Conservation (phyloP, 2,888 invertebrate species). For the Epiblema foenella region DNA sequence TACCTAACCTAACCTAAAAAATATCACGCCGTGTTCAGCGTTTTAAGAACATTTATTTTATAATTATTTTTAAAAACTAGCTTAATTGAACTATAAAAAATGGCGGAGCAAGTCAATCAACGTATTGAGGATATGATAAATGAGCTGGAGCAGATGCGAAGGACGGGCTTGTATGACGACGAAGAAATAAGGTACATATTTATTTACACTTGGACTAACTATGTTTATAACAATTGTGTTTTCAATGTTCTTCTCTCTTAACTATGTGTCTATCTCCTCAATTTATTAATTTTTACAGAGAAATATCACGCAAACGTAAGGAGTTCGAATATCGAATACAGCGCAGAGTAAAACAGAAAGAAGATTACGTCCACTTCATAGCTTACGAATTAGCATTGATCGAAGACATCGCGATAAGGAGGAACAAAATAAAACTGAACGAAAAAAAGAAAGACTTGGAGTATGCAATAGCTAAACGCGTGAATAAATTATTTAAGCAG, state of each 20-base stretch:
- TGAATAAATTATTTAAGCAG: slow-evolving; percentile 90
- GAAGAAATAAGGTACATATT: slow-evolving; percentile 87
- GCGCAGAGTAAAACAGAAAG: slow-evolving; percentile 87
- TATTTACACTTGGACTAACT: neutral
- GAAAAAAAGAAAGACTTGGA: slow-evolving; percentile 88
- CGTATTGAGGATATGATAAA: slow-evolving; percentile 91
- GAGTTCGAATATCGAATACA: slow-evolving; percentile 90
- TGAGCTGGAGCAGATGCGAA: slow-evolving; percentile 92
- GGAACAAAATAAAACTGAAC: slow-evolving; percentile 82
- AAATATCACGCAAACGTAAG: slow-evolving; percentile 88
- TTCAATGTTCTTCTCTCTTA: neutral
- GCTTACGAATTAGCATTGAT: slow-evolving; percentile 89
- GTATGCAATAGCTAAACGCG: slow-evolving; percentile 87
- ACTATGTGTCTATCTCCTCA: neutral
- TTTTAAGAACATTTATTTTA: neutral
- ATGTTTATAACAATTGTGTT: neutral
- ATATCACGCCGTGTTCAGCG: slow-evolving; percentile 34
- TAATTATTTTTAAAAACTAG: neutral
- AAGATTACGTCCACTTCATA: slow-evolving; percentile 89
- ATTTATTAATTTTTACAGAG: slow-evolving; percentile 71
- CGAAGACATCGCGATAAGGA: slow-evolving; percentile 86
- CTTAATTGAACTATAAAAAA: slow-evolving; percentile 61
- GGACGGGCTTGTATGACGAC: slow-evolving; percentile 88
- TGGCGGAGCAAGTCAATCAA: slow-evolving; percentile 93
- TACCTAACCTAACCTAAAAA: slow-evolving; percentile 40